A percentile compares a stretch with the other conserved stretches of the same genome.
These are phyloP conservation scores for Pycnonotus jocosus DNA, from an alignment of 2,113 vertebrate species.

Conservation along the genomic window DNA sequence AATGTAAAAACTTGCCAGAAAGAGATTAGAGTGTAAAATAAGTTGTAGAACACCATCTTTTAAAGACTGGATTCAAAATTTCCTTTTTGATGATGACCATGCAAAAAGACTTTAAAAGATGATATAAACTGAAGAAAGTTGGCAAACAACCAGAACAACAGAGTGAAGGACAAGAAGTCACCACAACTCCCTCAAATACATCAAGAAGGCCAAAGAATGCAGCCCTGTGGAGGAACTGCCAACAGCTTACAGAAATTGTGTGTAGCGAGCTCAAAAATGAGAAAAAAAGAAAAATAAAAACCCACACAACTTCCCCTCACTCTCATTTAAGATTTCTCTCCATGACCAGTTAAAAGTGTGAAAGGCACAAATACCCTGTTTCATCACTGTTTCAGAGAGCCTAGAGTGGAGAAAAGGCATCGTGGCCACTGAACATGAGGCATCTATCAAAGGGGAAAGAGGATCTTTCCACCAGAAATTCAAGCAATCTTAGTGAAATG, in stretches of 20 bases:
- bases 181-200: neutral
- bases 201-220: neutral
- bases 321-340: neutral
- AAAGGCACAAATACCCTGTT: neutral
- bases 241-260: neutral
- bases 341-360: neutral
- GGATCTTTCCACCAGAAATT: neutral
- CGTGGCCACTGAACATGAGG: neutral
- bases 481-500: neutral
- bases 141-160: neutral
- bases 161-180: neutral
- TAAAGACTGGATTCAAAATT: neutral
- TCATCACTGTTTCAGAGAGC: neutral
- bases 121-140: neutral
- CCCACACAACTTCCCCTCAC: neutral
- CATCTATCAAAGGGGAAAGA: neutral
- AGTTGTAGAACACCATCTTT: neutral
- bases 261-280: neutral
- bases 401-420: neutral
- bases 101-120: neutral
- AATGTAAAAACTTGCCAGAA: neutral
- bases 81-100: neutral
- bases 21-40: neutral
- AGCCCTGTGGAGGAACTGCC: neutral
- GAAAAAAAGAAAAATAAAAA: neutral